Conservation (phyloP, 2,113 vertebrate genomes). For the Leucosticte australis region DNA sequence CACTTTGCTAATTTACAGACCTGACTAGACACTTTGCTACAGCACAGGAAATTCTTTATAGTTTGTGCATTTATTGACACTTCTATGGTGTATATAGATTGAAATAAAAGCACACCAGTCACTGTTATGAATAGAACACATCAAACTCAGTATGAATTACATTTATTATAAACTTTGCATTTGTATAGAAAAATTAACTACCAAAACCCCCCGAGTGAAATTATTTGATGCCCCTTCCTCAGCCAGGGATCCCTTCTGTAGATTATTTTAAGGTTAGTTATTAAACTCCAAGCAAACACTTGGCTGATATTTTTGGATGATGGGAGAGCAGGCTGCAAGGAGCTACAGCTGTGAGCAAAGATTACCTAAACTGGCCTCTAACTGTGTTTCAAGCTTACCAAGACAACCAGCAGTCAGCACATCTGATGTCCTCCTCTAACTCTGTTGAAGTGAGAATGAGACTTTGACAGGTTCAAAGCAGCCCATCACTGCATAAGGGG, state of each 20-base stretch:
- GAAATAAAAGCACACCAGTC: neutral
- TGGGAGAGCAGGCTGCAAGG: neutral
- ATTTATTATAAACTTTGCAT: neutral
- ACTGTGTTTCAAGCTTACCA: neutral
- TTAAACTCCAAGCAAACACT: neutral
- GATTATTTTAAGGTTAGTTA: neutral
- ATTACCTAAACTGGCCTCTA: neutral
- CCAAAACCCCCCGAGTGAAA: neutral
- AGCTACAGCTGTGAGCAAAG: neutral
- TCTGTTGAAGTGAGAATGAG: neutral
- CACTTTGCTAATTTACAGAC: neutral
- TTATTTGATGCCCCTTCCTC: neutral
- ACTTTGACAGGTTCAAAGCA: neutral
- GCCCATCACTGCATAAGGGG: neutral
- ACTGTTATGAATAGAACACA: neutral
- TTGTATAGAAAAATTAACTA: neutral
- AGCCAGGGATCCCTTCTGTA: neutral
- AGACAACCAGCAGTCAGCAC: neutral
- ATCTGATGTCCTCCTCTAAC: neutral
- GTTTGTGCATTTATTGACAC: neutral
- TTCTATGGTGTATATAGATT: neutral
- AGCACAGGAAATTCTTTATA: neutral
- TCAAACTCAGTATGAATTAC: neutral
- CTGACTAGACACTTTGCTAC: neutral
- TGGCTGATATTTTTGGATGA: slow-evolving; percentile 13